These are phyloP conservation scores for Gonioctena quinquepunctata DNA, from an alignment of 1,140 invertebrate genomes.

Conservation along the genomic window DNA sequence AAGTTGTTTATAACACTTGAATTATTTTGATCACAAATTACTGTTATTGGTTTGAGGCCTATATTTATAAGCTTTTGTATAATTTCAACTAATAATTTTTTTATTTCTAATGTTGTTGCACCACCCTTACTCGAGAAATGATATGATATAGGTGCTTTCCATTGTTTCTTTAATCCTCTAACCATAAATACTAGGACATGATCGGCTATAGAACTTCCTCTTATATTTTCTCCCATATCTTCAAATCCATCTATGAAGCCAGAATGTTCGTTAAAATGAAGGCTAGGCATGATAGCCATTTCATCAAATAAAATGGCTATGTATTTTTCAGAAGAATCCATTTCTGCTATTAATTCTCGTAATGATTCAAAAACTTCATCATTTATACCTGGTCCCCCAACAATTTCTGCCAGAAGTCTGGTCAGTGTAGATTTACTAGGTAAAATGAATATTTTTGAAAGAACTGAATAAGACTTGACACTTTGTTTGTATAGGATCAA, in stretches of 20 bases:
- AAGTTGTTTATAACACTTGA: not conserved
- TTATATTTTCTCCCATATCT: constrained; percentile 9
- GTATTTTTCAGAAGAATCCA: constrained; percentile 13
- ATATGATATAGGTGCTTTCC: constrained; percentile 10
- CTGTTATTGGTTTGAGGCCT: not conserved
- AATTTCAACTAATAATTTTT: not conserved
- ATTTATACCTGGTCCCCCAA: not conserved
- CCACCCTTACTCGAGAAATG: constrained; percentile 7
- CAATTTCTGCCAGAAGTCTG: constrained; percentile 11
- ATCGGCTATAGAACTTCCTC: not conserved
- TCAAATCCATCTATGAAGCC: constrained; percentile 10
- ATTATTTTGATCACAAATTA: not conserved
- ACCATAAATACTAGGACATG: constrained; percentile 10
- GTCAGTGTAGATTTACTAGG: no score
- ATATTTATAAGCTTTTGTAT: not conserved
- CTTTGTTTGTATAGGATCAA: no score
- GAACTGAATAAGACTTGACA: no score
- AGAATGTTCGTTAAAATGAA: constrained; percentile 12
- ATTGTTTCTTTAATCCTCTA: constrained; percentile 1
- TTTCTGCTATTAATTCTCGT: not conserved
- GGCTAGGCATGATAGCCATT: constrained; percentile 13
- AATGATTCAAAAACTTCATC: constrained; percentile 1
- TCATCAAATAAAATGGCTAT: constrained; percentile 13
- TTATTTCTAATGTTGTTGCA: constrained; percentile 10
- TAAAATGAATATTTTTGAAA: no score